A percentile compares a stretch with the other conserved stretches of the same genome.
Evolutionary conservation across 2,888 invertebrate genomes (phyloP).

Genomic region (Linnaemya vulpina): DNA sequence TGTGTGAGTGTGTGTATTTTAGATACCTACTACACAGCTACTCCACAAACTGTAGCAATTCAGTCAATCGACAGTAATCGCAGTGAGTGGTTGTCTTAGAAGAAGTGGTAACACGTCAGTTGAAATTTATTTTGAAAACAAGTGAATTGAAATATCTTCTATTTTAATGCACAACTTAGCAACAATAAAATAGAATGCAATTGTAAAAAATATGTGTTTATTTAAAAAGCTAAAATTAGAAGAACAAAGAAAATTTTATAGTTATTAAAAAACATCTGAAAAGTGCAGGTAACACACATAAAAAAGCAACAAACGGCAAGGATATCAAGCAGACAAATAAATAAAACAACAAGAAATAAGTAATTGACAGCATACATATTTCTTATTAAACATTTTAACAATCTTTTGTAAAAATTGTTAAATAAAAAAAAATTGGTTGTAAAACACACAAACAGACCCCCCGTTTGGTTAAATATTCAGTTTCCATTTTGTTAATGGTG

Average conservation of each 20-base stretch:
- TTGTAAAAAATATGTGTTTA: not conserved
- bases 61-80: slow-evolving; percentile 66
- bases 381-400: not conserved
- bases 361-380: not conserved
- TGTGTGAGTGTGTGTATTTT: slow-evolving; percentile 14
- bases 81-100: slow-evolving; percentile 58
- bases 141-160: slow-evolving; percentile 22
- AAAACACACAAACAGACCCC: slow-evolving; percentile 37
- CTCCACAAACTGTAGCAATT: slow-evolving; percentile 26
- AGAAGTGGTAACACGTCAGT: slow-evolving; percentile 1
- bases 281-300: not conserved
- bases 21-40: slow-evolving; percentile 19
- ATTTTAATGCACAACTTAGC: slow-evolving; percentile 6
- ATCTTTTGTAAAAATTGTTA: not conserved
- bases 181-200: slow-evolving; percentile 19
- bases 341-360: not conserved
- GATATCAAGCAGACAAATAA: slow-evolving; percentile 18
- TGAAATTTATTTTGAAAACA: slow-evolving; percentile 22
- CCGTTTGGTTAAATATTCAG: slow-evolving; percentile 18
- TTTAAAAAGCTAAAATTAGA: not conserved
- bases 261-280: not conserved
- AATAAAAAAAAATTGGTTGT: slow-evolving; percentile 9
- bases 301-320: not conserved
- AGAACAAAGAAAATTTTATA: slow-evolving; percentile 3
- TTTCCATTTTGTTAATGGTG: slow-evolving; percentile 50